These are phyloP conservation scores for Pogonognathellus flavescens DNA, from an alignment of 1,140 invertebrate genomes.

Conservation along the genomic window DNA sequence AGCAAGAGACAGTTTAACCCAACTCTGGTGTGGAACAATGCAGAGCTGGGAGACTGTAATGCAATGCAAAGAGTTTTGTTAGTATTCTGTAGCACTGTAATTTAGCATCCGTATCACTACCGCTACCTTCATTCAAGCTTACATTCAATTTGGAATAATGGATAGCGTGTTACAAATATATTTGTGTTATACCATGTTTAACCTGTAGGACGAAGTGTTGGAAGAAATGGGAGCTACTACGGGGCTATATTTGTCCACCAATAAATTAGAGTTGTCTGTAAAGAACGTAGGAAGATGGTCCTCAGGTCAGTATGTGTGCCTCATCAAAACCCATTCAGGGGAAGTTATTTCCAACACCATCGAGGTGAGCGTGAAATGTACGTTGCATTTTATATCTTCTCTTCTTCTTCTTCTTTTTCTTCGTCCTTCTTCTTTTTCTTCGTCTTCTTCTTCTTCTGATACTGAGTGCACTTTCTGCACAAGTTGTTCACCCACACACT, in stretches of 20 bases:
- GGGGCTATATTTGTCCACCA: conserved; percentile 10
- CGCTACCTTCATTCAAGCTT: too few relatives aligned
- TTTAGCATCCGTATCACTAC: too few relatives aligned
- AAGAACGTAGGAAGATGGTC: conserved; percentile 37
- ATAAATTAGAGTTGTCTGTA: conserved; percentile 42
- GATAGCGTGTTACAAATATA: too few relatives aligned
- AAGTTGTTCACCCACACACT: too few relatives aligned
- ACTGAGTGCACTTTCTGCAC: background rate
- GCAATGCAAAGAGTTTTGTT: too few relatives aligned
- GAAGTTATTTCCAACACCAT: conserved; percentile 39
- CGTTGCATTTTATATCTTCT: background rate
- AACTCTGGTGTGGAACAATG: too few relatives aligned
- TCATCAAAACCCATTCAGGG: conserved; percentile 32
- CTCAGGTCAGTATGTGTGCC: conserved; percentile 39
- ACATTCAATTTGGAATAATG: too few relatives aligned
- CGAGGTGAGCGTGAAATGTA: conserved; percentile 40
- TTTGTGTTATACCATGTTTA: background rate
- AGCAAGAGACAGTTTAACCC: too few relatives aligned
- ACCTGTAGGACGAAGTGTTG: background rate
- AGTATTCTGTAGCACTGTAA: too few relatives aligned
- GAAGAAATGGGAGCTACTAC: conserved; percentile 6
- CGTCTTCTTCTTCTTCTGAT: background rate
- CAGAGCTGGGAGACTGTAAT: too few relatives aligned
- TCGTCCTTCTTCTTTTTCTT: background rate
- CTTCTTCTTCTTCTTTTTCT: background rate